Percentiles rank a stretch among this genome's conserved stretches.
phyloP scores from a whole-genome alignment of 2,888 invertebrate genomes.

The Isoperla grammatica region DNA sequence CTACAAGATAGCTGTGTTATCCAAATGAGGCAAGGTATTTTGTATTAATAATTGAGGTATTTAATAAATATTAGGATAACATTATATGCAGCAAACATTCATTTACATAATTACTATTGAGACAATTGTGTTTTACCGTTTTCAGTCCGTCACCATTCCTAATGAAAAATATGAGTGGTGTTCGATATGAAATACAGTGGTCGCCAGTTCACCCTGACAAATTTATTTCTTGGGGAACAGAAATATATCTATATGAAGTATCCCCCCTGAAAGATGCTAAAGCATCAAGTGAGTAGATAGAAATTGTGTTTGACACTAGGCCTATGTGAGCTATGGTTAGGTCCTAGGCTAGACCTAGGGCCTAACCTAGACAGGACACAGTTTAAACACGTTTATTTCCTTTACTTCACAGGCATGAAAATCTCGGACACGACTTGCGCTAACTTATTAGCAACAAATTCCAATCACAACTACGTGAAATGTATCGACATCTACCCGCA shows the following conservation, averaged over 20 bases:
- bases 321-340: neutral
- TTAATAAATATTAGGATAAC: too few relatives aligned
- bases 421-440: conserved; percentile 65
- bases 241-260: conserved; percentile 81
- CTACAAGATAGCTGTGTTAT: too few relatives aligned
- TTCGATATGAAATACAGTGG: conserved; percentile 78
- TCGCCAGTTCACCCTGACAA: conserved; percentile 72
- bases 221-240: conserved; percentile 87
- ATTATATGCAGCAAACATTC: too few relatives aligned
- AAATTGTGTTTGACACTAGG: too few relatives aligned
- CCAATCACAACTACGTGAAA: conserved; percentile 71
- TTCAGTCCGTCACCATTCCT: neutral
- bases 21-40: neutral
- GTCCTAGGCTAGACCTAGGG: too few relatives aligned
- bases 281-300: conserved; percentile 41
- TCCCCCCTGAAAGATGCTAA: conserved; percentile 54
- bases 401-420: conserved; percentile 44
- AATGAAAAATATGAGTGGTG: conserved; percentile 47
- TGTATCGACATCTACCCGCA: conserved; percentile 83
- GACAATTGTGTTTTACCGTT: neutral
- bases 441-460: conserved; percentile 64
- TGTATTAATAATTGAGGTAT: too few relatives aligned
- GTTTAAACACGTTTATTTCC: neutral
- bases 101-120: too few relatives aligned
- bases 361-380: too few relatives aligned